These are phyloP conservation scores for Spisula solida DNA, from an alignment of 2,888 invertebrate genomes.

Conservation along the genomic window DNA sequence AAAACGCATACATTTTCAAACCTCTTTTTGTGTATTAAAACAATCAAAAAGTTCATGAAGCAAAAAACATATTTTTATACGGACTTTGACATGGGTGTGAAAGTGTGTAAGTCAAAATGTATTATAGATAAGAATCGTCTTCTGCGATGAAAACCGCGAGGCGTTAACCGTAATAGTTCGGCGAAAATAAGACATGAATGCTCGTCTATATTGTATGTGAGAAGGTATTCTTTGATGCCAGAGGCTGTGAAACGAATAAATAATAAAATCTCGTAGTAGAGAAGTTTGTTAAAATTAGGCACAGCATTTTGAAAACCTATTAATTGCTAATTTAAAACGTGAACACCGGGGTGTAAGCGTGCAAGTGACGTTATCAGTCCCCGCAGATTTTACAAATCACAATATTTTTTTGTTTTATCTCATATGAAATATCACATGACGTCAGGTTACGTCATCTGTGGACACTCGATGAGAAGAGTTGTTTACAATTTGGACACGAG, in stretches of 20 bases:
- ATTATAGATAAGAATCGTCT: background rate
- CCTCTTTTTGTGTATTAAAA: background rate
- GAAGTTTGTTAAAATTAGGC: background rate
- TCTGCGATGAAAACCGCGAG: background rate
- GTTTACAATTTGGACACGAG: background rate
- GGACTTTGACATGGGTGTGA: slow-evolving; percentile 11
- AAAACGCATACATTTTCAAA: background rate
- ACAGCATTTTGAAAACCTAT: background rate
- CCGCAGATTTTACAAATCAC: background rate
- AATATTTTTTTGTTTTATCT: background rate
- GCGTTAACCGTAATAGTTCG: background rate
- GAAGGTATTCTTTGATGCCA: background rate
- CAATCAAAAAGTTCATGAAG: background rate
- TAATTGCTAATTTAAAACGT: background rate
- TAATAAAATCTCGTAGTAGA: background rate
- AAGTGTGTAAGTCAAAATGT: background rate
- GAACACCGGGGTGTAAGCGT: background rate
- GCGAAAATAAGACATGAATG: slow-evolving; percentile 2
- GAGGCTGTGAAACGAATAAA: background rate
- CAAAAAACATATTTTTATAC: background rate
- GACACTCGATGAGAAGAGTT: background rate
- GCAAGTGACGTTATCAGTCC: background rate
- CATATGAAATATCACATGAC: background rate
- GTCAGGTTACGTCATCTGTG: background rate
- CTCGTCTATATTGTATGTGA: background rate